A percentile compares a stretch with the other conserved stretches of the same genome.
Conservation (phyloP, 1,140 invertebrate species). For the Bursaphelenchus mucronatus region DNA sequence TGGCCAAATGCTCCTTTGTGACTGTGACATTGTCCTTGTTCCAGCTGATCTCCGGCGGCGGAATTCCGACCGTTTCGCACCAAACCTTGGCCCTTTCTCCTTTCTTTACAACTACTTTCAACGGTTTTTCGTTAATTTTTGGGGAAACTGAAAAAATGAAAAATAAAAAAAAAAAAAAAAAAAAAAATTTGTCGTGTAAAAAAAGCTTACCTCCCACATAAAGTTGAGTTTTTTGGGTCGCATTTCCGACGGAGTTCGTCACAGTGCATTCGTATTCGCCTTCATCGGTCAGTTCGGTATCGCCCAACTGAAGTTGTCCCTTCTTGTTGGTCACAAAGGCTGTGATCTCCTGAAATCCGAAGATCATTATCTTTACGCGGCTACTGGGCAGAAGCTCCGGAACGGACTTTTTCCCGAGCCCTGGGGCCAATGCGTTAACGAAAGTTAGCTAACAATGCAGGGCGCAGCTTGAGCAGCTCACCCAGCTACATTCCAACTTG, state of each 20-base stretch:
- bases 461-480: too few species aligned
- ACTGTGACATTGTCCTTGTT: slow-evolving; percentile 55
- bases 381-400: too few species aligned
- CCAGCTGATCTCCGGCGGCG: slow-evolving; percentile 62
- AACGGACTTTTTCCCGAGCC: too few species aligned
- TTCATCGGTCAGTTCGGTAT: slow-evolving; percentile 50
- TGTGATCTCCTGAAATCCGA: not conserved
- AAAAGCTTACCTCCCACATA: slow-evolving; percentile 50
- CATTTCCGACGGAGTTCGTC: slow-evolving; percentile 56
- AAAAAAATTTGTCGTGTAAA: not conserved
- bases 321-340: slow-evolving; percentile 17
- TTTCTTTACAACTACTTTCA: slow-evolving; percentile 35
- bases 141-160: slow-evolving; percentile 42
- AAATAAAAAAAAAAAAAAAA: slow-evolving; percentile 15
- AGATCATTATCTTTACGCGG: too few species aligned
- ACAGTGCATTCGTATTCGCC: slow-evolving; percentile 62
- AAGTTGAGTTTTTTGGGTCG: slow-evolving; percentile 28
- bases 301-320: slow-evolving; percentile 51
- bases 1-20: slow-evolving; percentile 19
- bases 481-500: too few species aligned
- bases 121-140: slow-evolving; percentile 48
- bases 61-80: slow-evolving; percentile 65
- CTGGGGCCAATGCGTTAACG: too few species aligned
- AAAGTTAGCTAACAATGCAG: too few species aligned
- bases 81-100: slow-evolving; percentile 52